A percentile compares a stretch with the other conserved stretches of the same genome.
These are phyloP conservation scores for Andrena flavipes DNA, from an alignment of 2,888 invertebrate genomes.

Conservation along the genomic window DNA sequence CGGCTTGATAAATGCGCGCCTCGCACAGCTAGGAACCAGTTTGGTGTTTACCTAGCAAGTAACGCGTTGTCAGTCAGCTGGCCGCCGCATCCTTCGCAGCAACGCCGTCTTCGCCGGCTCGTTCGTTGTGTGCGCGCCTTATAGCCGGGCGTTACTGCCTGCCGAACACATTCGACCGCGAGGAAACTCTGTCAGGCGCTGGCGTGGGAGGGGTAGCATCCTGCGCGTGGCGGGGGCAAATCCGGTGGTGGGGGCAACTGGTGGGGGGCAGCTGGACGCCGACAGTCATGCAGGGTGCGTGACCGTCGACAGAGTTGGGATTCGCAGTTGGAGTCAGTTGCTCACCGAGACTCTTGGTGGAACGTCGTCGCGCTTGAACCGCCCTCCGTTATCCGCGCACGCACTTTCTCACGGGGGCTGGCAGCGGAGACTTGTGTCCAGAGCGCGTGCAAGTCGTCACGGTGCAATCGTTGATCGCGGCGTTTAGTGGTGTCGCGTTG, in stretches of 20 bases:
- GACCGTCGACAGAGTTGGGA: constrained; percentile 77
- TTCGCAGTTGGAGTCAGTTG: constrained; percentile 75
- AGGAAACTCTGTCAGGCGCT: constrained; percentile 30
- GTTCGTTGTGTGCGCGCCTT: constrained; percentile 14
- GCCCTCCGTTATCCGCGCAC: constrained; percentile 26
- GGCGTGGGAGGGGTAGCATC: constrained; percentile 43
- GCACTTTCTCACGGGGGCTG: constrained; percentile 51
- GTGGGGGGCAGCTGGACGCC: constrained; percentile 69
- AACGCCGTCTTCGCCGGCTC: constrained; percentile 29
- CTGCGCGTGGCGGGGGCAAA: constrained; percentile 38
- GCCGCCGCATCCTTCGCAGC: constrained; percentile 71
- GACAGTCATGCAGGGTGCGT: constrained; percentile 80
- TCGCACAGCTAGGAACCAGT: constrained; percentile 76
- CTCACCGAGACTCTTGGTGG: constrained; percentile 71
- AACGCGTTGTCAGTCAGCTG: constrained; percentile 79
- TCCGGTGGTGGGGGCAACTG: constrained; percentile 69
- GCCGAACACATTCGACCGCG: constrained; percentile 14
- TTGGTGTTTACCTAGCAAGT: constrained; percentile 79
- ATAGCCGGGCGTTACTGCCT: constrained; percentile 38
- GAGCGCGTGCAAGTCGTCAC: not conserved
- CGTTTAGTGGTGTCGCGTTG: constrained; percentile 15
- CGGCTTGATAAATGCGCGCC: constrained; percentile 74
- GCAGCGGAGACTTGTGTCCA: not conserved
- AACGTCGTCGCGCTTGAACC: constrained; percentile 53
- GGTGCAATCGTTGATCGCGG: not conserved